Conservation (phyloP, 2,888 invertebrate genomes). For the Caenorhabditis sinica region DNA sequence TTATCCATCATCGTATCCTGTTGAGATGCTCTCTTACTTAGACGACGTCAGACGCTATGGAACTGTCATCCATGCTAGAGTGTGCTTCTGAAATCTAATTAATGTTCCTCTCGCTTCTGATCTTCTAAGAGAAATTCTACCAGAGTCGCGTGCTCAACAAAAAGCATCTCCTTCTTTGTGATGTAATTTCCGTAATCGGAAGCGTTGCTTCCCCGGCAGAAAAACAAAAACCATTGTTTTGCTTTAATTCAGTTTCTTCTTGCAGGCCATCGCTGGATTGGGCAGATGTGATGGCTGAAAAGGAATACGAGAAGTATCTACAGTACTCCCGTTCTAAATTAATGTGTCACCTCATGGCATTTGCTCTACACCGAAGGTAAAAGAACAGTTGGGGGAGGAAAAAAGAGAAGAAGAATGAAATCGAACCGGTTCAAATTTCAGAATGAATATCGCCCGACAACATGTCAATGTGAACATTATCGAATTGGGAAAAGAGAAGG, state of each 20-base stretch:
- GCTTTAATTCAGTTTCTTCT: neutral
- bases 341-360: conserved; percentile 82
- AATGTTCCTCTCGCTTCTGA: neutral
- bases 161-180: neutral
- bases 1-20: too few relatives aligned
- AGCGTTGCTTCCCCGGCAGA: conserved; percentile 9
- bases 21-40: too few relatives aligned
- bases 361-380: conserved; percentile 78
- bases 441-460: conserved; percentile 70
- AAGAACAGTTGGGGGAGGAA: conserved; percentile 3
- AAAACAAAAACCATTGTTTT: conserved; percentile 9
- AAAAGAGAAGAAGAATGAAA: conserved; percentile 21
- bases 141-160: conserved; percentile 10
- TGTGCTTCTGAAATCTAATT: neutral
- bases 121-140: neutral
- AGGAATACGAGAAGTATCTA: conserved; percentile 82
- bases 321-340: conserved; percentile 83
- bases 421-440: conserved; percentile 42
- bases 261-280: conserved; percentile 76
- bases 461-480: conserved; percentile 74
- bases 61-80: too few relatives aligned
- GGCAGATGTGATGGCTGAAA: conserved; percentile 80
- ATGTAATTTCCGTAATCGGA: conserved; percentile 44
- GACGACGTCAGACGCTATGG: too few relatives aligned
- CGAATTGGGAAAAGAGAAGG: conserved; percentile 76